Evolutionary conservation across 2,797 vertebrate species (phyloP), one percentile per base, ranked within the genome.

Genomic region (Podargus strigoides): DNA sequence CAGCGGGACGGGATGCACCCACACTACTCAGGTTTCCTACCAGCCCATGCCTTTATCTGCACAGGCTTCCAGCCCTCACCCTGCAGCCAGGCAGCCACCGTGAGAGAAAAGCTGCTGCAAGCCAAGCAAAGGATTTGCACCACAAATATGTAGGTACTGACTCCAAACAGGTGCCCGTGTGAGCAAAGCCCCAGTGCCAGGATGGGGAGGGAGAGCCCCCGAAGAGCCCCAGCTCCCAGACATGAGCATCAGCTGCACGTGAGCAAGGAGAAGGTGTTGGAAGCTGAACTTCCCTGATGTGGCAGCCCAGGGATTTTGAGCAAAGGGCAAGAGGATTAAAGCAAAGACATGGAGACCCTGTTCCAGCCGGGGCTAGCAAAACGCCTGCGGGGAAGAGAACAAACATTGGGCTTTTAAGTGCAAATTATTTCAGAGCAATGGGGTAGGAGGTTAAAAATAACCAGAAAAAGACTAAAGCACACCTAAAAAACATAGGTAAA

Each of bases 1-100:
- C 67, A 13, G 55, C 0, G 4, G 53, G 49, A 63, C 0, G 12
- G 36, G 66, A 87, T 36, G 52, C 16, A 23, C 34, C 27, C 12
- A 0, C 30, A 4, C 19, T 5, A 2, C 42, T 58, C 3, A 1
- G 10, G 39, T 49, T 16, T 83, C 34, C 37, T 9, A 23, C 42
- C 32, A 32, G 46, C 14, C 76, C 1, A 2, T 9, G 47, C 20
- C 0, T 0, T 27, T 50, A 9, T 66, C 28, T 12, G 39, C 0
- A 7, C 53, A 26, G 75, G 75, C 28, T 88, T 30, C 46, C 77
- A 68, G 27, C n/a, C 36, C 44, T 55, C 41, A 5, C 42, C n/a
- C n/a, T 27, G 79, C 67, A 44, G 69, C 12, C 7, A 1, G 34
- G 62, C 22, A 39, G 76, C 22, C 15, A 27, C 4, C 1, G 28